Percentiles rank a stretch among this genome's conserved stretches.
Evolutionary conservation across 23 tunicate species (phyloP).

Genomic region (Styela clava): DNA sequence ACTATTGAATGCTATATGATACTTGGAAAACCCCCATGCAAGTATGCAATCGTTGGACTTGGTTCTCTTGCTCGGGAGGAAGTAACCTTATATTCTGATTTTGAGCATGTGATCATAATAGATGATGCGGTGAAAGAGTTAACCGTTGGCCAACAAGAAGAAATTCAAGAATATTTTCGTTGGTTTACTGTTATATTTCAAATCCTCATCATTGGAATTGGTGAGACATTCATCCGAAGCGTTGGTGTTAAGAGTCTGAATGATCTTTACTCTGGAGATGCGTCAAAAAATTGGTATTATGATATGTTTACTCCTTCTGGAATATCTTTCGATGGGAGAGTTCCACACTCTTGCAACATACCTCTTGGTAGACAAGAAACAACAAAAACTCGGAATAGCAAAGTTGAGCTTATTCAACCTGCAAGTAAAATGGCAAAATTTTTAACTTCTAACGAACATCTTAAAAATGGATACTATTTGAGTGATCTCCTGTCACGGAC

Average conservation of each 20-base stretch:
- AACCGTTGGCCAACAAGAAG: neutral
- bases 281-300: constrained; percentile 24
- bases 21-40: constrained; percentile 39
- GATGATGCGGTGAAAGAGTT: constrained; percentile 12
- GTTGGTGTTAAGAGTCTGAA: constrained; percentile 29
- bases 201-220: constrained; percentile 24
- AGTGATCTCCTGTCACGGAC: constrained; percentile 24
- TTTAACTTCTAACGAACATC: constrained; percentile 1
- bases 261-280: neutral
- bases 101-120: constrained; percentile 33
- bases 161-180: constrained; percentile 29
- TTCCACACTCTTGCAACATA: constrained; percentile 36
- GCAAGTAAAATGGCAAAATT: constrained; percentile 38
- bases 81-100: constrained; percentile 45
- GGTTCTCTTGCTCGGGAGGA: constrained; percentile 40
- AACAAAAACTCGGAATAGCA: constrained; percentile 2
- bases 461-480: constrained; percentile 28
- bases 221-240: constrained; percentile 44
- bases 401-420: constrained; percentile 44
- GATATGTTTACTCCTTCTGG: constrained; percentile 32
- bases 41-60: constrained; percentile 35
- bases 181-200: constrained; percentile 40
- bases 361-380: constrained; percentile 38
- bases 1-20: constrained; percentile 2
- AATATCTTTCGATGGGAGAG: constrained; percentile 40